Evolutionary conservation across 1,140 invertebrate species (phyloP).

Genomic region (Tetragnatha versicolor): DNA sequence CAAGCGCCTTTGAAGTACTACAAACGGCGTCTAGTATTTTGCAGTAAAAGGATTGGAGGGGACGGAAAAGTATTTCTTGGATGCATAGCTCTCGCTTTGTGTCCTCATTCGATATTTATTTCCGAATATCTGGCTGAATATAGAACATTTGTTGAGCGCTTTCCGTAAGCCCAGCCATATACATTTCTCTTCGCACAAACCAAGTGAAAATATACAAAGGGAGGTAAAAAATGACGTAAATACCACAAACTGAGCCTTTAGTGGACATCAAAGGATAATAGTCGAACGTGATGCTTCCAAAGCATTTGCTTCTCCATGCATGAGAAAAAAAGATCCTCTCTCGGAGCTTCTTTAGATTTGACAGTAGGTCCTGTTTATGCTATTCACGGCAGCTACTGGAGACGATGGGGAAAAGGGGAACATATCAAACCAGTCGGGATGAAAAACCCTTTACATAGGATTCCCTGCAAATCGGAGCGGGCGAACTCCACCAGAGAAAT

Average conservation of each 20-base stretch:
- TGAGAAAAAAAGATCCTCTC: slow-evolving; percentile 14
- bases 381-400: slow-evolving; percentile 10
- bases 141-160: not conserved
- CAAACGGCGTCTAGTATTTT: not conserved
- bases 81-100: not conserved
- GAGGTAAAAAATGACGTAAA: slow-evolving; percentile 32
- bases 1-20: not conserved
- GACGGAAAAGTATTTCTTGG: not conserved
- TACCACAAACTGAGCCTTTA: slow-evolving; percentile 39
- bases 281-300: slow-evolving; percentile 37
- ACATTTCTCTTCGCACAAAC: not conserved
- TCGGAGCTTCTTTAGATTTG: slow-evolving; percentile 9
- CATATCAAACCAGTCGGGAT: not conserved
- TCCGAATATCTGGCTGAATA: not conserved
- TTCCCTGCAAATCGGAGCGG: not conserved
- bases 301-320: slow-evolving; percentile 32
- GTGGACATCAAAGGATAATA: slow-evolving; percentile 25
- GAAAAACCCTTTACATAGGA: not conserved
- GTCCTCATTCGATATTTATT: not conserved
- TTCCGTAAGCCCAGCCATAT: not conserved
- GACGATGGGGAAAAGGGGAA: not conserved
- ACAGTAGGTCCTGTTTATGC: slow-evolving; percentile 32
- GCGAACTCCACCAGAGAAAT: slow-evolving; percentile 19
- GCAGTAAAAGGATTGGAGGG: not conserved
- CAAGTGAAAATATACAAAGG: not conserved